Percentiles rank a stretch among this genome's conserved stretches.
phyloP scores from a whole-genome alignment of 2,888 invertebrate species.

The Drosophila gaucha region DNA sequence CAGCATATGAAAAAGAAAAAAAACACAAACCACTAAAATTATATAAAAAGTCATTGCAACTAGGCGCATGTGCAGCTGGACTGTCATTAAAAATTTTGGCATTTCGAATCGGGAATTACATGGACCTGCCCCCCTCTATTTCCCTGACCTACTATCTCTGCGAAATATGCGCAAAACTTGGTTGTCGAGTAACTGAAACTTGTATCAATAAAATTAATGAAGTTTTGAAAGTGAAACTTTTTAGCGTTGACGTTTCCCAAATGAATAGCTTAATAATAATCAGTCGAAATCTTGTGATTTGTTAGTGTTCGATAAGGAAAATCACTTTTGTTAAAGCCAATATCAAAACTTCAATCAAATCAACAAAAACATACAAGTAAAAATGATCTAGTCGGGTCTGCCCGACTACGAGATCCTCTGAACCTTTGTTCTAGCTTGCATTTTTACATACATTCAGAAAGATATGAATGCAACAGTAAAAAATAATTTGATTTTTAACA shows the following conservation, averaged over 20 bases:
- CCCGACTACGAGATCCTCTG: no score
- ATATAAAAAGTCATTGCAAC: constrained; percentile 48
- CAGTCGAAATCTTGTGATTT: constrained; percentile 7
- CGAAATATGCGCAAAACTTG: constrained; percentile 39
- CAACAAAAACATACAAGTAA: no score
- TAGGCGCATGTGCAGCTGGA: constrained; percentile 35
- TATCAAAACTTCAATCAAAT: not conserved
- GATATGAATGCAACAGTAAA: no score
- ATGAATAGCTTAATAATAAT: constrained; percentile 24
- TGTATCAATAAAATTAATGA: constrained; percentile 66
- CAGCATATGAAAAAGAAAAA: constrained; percentile 29
- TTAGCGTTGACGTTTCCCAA: constrained; percentile 37
- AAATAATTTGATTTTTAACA: no score
- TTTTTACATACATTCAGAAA: no score
- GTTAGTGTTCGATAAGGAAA: constrained; percentile 7
- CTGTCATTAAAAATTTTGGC: constrained; percentile 55
- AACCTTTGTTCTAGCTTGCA: no score
- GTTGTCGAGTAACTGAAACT: constrained; percentile 25
- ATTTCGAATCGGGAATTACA: constrained; percentile 40
- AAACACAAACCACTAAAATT: constrained; percentile 25
- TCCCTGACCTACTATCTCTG: constrained; percentile 3
- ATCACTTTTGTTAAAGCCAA: constrained; percentile 4
- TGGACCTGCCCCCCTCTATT: constrained; percentile 23
- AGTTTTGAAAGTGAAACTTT: constrained; percentile 74
- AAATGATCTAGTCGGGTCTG: no score